Base-by-base conservation (phyloP, 2,797 vertebrate species). In the Brotula barbata region DNA sequence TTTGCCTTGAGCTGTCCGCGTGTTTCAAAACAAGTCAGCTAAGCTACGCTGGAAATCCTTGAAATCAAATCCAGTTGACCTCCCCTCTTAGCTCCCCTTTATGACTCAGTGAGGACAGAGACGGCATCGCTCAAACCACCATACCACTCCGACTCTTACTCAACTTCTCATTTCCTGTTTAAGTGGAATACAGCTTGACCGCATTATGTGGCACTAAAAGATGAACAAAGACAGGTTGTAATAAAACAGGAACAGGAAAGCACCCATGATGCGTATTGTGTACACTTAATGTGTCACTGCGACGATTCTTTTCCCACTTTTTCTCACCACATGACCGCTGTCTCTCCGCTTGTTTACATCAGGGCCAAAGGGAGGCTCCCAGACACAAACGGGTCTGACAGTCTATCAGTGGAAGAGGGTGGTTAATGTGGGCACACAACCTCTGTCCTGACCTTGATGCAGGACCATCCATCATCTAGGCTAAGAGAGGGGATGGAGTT, bases 361-460 rank as follows among this genome's bases (percentile, higher is more conserved):
- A 22, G 66, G 63, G 73, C 69, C 72, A 41, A 43, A 62, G 69
- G 58, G 72, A 83, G 65, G 64, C 60, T 77, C 70, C 72, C 25
- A 66, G 71, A 46, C 61, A 16, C 68, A 68, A 61, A 74, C 31
- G 54, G 68, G 45, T 64, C 77, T 71, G 74, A 79, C 79, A 84
- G 75, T 85, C 67, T 76, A 78, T 80, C 73, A 80, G 64, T 56
- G 63, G 40, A 78, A 75, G 71, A 78, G 67, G 68, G 59, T 74
- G 73, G 77, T 85, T 84, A 83, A 85, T 80, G 79, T 74, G 69
- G 70, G 71, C 74, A 66, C 68, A 56, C 59, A 76, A 84, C 69
- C 80, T 73, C 79, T 60, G 78, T 80, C 79, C 82, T 80, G 85
- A 80, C 75, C 83, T 81, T 87, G 71, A 77, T 67, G 62, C 69